These are phyloP conservation scores for Semaprochilodus insignis DNA, from an alignment of 2,797 vertebrate genomes.

Conservation along the genomic window DNA sequence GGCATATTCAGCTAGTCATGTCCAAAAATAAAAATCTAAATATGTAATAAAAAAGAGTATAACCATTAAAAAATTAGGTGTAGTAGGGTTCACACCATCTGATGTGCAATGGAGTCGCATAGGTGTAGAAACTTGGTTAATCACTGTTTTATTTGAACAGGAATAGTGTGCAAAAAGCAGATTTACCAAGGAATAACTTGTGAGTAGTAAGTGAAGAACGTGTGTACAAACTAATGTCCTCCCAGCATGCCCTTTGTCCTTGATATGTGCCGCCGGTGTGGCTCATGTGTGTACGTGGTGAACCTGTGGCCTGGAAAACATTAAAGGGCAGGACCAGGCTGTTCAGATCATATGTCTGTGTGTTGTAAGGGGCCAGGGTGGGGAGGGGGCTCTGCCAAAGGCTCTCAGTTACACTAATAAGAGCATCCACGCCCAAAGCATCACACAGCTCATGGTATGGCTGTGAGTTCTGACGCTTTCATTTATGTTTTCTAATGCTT, in stretches of 20 bases:
- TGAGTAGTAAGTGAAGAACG: not conserved
- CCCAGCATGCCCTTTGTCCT: slow-evolving; percentile 27
- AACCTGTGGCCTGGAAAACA: slow-evolving; percentile 73
- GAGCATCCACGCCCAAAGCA: slow-evolving; percentile 43
- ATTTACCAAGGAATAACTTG: too few relatives aligned
- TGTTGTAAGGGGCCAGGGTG: slow-evolving; percentile 46
- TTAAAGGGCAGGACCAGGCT: slow-evolving; percentile 74
- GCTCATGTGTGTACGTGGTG: slow-evolving; percentile 46
- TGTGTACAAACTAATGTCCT: not conserved
- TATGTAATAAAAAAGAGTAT: too few relatives aligned
- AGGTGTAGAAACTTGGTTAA: too few relatives aligned
- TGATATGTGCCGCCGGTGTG: slow-evolving; percentile 12
- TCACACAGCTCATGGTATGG: slow-evolving; percentile 8
- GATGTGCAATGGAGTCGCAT: too few relatives aligned
- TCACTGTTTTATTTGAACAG: too few relatives aligned
- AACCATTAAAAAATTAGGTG: too few relatives aligned
- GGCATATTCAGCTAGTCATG: too few relatives aligned
- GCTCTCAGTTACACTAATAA: slow-evolving; percentile 68
- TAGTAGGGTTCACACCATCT: too few relatives aligned
- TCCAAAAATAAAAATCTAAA: too few relatives aligned
- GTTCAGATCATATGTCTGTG: slow-evolving; percentile 76
- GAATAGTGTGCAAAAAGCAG: too few relatives aligned
- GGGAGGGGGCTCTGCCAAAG: slow-evolving; percentile 44
- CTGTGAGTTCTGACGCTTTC: slow-evolving; percentile 12
- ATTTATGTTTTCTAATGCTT: slow-evolving; percentile 24